These are phyloP conservation scores for Tetragonisca angustula DNA, from an alignment of 2,888 invertebrate species.

Conservation along the genomic window DNA sequence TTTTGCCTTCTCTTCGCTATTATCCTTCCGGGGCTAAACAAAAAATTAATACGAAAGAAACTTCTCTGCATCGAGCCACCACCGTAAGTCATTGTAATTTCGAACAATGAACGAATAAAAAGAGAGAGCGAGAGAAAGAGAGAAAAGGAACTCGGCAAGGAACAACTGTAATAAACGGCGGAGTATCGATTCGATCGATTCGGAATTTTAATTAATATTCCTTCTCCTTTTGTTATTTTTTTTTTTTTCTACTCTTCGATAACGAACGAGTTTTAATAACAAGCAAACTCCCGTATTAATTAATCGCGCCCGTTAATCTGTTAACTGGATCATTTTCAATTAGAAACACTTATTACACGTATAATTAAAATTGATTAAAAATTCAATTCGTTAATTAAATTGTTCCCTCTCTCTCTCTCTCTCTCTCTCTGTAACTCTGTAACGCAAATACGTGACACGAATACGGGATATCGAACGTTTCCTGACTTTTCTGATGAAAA, in stretches of 20 bases:
- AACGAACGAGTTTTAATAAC: not conserved
- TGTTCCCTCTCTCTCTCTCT: too few species aligned
- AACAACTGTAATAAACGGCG: not conserved
- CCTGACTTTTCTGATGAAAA: too few species aligned
- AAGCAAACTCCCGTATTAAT: not conserved
- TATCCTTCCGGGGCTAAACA: slow-evolving; percentile 43
- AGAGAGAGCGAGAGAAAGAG: too few species aligned
- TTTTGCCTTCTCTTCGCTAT: slow-evolving; percentile 27
- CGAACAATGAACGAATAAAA: not conserved
- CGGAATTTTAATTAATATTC: slow-evolving; percentile 16
- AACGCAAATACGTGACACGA: not conserved
- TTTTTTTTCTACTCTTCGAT: not conserved
- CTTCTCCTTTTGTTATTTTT: not conserved
- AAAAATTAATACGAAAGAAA: slow-evolving; percentile 1
- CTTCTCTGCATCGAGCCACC: not conserved
- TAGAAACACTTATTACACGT: not conserved
- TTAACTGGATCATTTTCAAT: slow-evolving; percentile 8
- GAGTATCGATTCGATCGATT: not conserved
- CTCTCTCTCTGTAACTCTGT: too few species aligned
- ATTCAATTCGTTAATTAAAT: not conserved
- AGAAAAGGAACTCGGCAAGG: not conserved
- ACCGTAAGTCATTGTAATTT: slow-evolving; percentile 7
- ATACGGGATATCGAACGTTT: not conserved
- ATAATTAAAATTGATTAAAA: not conserved
- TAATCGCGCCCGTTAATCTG: not conserved